A percentile compares a stretch with the other conserved stretches of the same genome.
These are phyloP conservation scores for Plecotus auritus DNA, from an alignment of 2,113 vertebrate species.

Conservation along the genomic window DNA sequence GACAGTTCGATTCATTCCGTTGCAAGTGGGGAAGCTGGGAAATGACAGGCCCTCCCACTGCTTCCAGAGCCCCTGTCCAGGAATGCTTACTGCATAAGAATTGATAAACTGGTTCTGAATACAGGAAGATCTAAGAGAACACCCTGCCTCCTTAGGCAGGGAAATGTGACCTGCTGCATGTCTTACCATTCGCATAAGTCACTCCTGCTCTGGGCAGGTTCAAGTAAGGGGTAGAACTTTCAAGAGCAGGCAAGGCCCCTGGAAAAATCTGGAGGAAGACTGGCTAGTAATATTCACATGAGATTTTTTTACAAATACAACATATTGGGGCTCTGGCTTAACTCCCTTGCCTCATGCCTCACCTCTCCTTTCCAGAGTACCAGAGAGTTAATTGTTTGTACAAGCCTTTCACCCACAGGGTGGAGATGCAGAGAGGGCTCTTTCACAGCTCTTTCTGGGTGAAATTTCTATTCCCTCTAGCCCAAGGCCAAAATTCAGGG, in stretches of 20 bases:
- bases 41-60: not conserved
- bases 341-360: too few species aligned
- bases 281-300: not conserved
- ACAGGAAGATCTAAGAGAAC: not conserved
- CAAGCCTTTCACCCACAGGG: not conserved
- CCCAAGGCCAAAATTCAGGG: not conserved
- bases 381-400: not conserved
- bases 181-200: not conserved
- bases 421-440: not conserved
- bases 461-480: not conserved
- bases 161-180: rapidly evolving
- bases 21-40: not conserved
- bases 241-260: not conserved
- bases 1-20: not conserved
- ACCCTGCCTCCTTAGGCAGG: not conserved
- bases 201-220: not conserved
- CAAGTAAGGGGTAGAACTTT: not conserved
- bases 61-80: not conserved
- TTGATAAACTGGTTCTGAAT: not conserved
- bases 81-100: not conserved
- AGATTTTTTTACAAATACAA: not conserved
- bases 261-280: not conserved
- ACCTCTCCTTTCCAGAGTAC: not conserved
- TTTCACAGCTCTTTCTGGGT: not conserved
- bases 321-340: not conserved